Conservation (phyloP, 1,140 invertebrate species). For the Pseudoatta argentina region DNA sequence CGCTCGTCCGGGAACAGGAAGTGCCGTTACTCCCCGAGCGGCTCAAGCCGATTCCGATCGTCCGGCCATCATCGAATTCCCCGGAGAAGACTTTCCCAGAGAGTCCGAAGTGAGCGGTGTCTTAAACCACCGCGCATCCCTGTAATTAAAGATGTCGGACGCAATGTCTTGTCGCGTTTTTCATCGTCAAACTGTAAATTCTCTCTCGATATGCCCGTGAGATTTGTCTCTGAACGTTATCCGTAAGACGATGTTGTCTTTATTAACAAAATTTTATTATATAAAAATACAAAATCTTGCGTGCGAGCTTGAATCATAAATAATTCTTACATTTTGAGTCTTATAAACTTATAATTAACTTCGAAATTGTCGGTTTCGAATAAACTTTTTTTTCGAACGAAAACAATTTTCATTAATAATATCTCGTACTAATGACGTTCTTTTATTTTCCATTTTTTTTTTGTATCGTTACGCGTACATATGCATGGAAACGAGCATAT, state of each 20-base stretch:
- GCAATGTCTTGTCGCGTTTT: constrained; percentile 33
- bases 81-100: constrained; percentile 41
- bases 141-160: constrained; percentile 48
- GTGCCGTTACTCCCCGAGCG: constrained; percentile 54
- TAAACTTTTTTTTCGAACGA: background rate
- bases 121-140: background rate
- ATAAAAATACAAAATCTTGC: background rate
- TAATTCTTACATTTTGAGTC: background rate
- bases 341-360: background rate
- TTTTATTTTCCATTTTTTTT: background rate
- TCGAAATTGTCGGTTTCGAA: background rate
- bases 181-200: constrained; percentile 40
- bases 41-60: constrained; percentile 49
- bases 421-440: background rate
- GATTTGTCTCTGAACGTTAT: background rate
- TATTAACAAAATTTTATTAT: background rate
- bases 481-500: background rate
- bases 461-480: background rate
- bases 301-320: background rate
- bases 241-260: background rate
- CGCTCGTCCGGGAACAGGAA: constrained; percentile 37
- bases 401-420: background rate
- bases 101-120: background rate
- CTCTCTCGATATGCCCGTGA: background rate
- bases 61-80: constrained; percentile 40